Base-by-base conservation (phyloP, 2,888 invertebrate genomes). In the Conomelus anceps region DNA sequence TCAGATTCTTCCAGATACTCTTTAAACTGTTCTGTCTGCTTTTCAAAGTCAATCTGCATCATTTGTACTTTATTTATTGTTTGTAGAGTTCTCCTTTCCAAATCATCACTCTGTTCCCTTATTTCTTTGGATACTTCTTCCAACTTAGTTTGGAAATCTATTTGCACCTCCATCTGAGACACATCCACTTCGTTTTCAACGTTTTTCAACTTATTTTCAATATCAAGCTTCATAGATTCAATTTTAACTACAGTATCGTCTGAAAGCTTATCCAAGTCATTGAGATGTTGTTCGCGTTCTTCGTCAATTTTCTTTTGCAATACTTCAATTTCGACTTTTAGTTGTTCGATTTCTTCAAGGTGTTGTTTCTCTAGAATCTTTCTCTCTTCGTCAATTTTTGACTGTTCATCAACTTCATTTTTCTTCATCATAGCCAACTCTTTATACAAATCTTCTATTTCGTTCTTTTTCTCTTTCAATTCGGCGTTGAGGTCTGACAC, bases 1-100 rank as follows among this genome's bases (percentile, higher is more conserved):
- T 88, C 84, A 85, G 41, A 41, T n/a, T 89, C 24, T 17, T 89
- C 88, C 3, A 91, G 29, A 13, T 90, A 90, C 20, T 86, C 88
- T 26, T 90, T 87, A 24, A 90, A 88, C 84, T 90, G 89, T 22
- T 88, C 85, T 6, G 90, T 84, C 87, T 90, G 89, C 41, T 89
- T 84, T 17, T 90, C 90, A 63, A 91, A 90, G 13, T 90, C 89
- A 0, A 89, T 89, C 85, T 90, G 90, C 89, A 91, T 90, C 13
- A 84, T 23, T 87, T 89, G 88, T 24, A 91, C 87, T 29, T 89
- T 90, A 34, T 23, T 9, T n/a, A 90, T 88, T 1, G 90, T 84
- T 4, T 88, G 88, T 23, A 29, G 41, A 7, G 89, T 86, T 63
- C 88, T 87, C 13, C 23, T 41, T 84, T 90, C 89, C 34, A 91